Evolutionary conservation across 2,888 invertebrate species (phyloP), one percentile per base, ranked within the genome.

Genomic region (Orthosia incerta): DNA sequence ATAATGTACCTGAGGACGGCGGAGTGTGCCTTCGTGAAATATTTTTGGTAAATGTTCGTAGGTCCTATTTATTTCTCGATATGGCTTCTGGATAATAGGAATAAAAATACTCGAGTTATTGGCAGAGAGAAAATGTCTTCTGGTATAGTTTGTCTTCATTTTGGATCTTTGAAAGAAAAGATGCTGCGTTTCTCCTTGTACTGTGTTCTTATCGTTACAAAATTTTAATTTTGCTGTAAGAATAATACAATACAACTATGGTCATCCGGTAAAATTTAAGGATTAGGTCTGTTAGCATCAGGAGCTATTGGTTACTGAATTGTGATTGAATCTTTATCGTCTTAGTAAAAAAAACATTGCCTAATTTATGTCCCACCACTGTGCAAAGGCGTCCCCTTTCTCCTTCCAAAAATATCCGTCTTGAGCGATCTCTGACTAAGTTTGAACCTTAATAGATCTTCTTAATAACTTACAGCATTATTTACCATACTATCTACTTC

Each of bases 1-100:
- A 92, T 93, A 91, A 91, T 92, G 87, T 89, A 91, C 87, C 87
- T 77, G 75, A 80, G 80, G 72, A 73, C 56, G 57, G 51, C 56
- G 26, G 71, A 63, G 71, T 53, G 86, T 75, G 60, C 68, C 81
- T 84, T 81, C 66, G 76, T 75, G 64, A 64, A 76, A 83, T 85
- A 74, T 76, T 82, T 84, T 83, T 74, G 48, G 67, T 60, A 68
- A 66, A 75, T 75, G 26, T 73, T 61, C 53, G 3, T 7, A 12
- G 12, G 45, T 13, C 7, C 16, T n/a, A 48, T 71, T 64, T 26
- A 59, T 68, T 48, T 62, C 31, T 55, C 51, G 3, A 48, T 46
- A n/a, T 26, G 56, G 46, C 45, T 71, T 18, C 4, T 53, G n/a
- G 12, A 15, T 48, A 16, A 13, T n/a, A 16, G 5, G 3, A 51